Evolutionary conservation across 2,113 vertebrate species (phyloP).

Genomic region (Trachemys scripta): DNA sequence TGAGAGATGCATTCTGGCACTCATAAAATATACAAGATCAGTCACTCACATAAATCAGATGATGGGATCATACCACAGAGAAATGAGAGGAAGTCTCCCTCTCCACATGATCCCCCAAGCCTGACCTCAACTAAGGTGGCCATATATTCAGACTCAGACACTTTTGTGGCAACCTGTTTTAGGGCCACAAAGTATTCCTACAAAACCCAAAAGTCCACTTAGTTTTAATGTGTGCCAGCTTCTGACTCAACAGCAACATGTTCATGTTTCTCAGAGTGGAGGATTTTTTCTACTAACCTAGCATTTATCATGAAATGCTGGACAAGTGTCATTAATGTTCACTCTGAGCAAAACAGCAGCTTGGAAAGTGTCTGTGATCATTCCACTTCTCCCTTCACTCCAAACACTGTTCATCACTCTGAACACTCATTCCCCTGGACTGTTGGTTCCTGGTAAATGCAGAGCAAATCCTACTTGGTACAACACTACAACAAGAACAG

Average conservation of each 20-base stretch:
- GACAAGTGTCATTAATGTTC: not conserved
- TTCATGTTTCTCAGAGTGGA: not conserved
- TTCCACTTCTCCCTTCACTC: not conserved
- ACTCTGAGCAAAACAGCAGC: not conserved
- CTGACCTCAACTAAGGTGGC: not conserved
- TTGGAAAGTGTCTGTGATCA: not conserved
- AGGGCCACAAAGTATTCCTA: not conserved
- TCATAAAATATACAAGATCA: not conserved
- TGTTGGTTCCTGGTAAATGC: not conserved
- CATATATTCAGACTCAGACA: not conserved
- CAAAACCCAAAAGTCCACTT: not conserved
- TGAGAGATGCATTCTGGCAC: not conserved
- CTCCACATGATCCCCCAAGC: not conserved
- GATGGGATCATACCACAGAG: not conserved
- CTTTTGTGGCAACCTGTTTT: not conserved
- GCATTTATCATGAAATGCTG: not conserved
- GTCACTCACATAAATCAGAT: not conserved
- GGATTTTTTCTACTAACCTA: not conserved
- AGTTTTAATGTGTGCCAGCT: not conserved
- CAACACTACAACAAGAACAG: not conserved
- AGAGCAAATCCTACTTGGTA: not conserved
- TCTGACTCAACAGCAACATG: not conserved
- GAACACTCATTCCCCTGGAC: not conserved
- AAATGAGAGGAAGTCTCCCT: not conserved
- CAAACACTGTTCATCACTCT: not conserved